Percentiles rank a stretch among this genome's conserved stretches.
These are phyloP conservation scores for Elaphurus davidianus DNA, from an alignment of 2,113 vertebrate genomes.

Conservation along the genomic window DNA sequence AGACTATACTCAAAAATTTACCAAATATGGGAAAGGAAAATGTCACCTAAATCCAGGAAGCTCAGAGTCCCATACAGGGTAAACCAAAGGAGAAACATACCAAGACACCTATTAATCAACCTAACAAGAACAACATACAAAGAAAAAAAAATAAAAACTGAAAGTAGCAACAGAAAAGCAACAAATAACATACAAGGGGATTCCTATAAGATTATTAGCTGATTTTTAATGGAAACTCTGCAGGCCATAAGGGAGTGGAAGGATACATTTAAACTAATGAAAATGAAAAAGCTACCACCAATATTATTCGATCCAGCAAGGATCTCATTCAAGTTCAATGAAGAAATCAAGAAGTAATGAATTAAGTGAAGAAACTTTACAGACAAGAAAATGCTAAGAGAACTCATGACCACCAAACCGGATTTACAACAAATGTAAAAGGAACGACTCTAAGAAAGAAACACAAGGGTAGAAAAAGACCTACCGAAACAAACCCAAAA, in stretches of 20 bases:
- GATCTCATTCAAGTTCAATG: not conserved
- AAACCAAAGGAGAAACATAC: not conserved
- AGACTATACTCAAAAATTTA: not conserved
- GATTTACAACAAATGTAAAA: not conserved
- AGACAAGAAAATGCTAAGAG: not conserved
- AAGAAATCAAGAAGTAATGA: not conserved
- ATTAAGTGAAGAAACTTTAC: not conserved
- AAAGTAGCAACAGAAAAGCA: not conserved
- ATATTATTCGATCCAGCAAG: not conserved
- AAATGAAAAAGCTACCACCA: not conserved
- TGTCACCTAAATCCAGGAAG: not conserved
- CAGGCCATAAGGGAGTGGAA: not conserved
- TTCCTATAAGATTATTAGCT: not conserved
- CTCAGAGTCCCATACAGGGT: not conserved
- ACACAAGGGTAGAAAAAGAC: not conserved
- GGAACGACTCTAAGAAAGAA: not conserved
- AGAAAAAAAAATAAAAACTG: not conserved
- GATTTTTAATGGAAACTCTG: not conserved
- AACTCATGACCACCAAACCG: not conserved
- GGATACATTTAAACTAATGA: not conserved
- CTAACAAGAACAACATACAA: not conserved
- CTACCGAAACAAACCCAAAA: not conserved
- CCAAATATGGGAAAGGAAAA: not conserved
- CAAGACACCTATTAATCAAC: not conserved
- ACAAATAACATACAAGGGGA: not conserved